phyloP scores from a whole-genome alignment of 2,888 invertebrate species.

The Mayetiola destructor region DNA sequence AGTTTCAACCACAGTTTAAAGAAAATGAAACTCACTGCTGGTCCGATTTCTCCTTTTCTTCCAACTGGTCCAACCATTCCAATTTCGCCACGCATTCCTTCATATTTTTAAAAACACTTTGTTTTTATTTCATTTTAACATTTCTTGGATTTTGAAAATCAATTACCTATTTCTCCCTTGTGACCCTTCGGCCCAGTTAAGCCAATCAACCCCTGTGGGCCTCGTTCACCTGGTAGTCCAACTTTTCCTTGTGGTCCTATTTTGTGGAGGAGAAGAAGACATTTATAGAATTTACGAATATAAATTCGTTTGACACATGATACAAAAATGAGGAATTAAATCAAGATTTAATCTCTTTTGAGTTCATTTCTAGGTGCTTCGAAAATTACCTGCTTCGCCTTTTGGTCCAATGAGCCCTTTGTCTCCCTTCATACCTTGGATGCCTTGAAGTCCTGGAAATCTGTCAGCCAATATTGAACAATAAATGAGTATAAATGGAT shows the following conservation, averaged over 20 bases:
- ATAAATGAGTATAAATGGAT: too few relatives aligned
- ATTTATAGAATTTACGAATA: background rate
- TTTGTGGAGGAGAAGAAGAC: background rate
- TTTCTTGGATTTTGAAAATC: too few relatives aligned
- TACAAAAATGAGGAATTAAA: too few relatives aligned
- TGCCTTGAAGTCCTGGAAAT: constrained; percentile 51
- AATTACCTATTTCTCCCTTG: constrained; percentile 1
- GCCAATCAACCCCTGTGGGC: constrained; percentile 39
- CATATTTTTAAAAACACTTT: too few relatives aligned
- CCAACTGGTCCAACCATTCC: constrained; percentile 66
- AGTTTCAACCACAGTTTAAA: background rate
- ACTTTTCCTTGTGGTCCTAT: constrained; percentile 41
- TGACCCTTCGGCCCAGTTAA: constrained; percentile 22
- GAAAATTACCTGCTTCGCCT: constrained; percentile 53
- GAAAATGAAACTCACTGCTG: background rate
- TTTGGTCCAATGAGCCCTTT: constrained; percentile 55
- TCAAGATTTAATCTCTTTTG: too few relatives aligned
- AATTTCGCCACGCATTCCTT: constrained; percentile 20
- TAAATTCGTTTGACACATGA: too few relatives aligned
- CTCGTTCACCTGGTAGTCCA: constrained; percentile 44
- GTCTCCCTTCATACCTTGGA: constrained; percentile 58
- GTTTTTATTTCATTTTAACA: too few relatives aligned
- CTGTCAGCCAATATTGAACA: too few relatives aligned
- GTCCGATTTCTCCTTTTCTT: constrained; percentile 34
- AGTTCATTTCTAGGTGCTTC: background rate